A percentile compares a stretch with the other conserved stretches of the same genome.
Conservation (phyloP, 1,140 invertebrate genomes). For the Helicorthomorpha holstii region DNA sequence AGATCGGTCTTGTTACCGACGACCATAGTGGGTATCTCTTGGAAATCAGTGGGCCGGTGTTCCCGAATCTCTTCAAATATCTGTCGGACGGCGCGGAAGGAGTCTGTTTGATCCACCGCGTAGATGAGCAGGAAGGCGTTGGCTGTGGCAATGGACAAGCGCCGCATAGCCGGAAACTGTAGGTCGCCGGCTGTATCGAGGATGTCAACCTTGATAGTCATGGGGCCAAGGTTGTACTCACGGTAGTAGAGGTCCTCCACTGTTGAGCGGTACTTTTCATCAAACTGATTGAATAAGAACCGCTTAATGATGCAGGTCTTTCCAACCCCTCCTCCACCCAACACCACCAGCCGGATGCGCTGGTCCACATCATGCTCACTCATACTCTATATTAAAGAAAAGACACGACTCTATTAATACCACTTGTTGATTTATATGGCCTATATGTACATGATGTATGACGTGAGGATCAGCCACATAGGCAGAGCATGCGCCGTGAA, state of each 20-base stretch:
- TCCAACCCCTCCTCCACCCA: conserved; percentile 66
- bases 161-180: conserved; percentile 68
- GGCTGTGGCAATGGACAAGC: conserved; percentile 71
- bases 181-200: conserved; percentile 72
- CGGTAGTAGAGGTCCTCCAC: conserved; percentile 77
- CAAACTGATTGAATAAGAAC: conserved; percentile 68
- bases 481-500: no score
- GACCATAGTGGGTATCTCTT: conserved; percentile 70
- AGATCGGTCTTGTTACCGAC: conserved; percentile 70
- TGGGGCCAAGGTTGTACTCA: conserved; percentile 58
- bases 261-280: conserved; percentile 66
- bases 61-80: conserved; percentile 70
- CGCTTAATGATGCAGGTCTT: conserved; percentile 73
- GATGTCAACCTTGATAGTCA: conserved; percentile 67
- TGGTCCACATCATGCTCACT: conserved; percentile 44
- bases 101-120: conserved; percentile 52
- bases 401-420: no score
- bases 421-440: no score
- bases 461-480: no score
- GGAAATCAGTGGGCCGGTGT: conserved; percentile 50
- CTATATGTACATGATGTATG: no score
- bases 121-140: conserved; percentile 81
- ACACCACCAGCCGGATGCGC: conserved; percentile 59
- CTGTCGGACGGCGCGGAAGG: conserved; percentile 57
- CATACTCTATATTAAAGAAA: no score